Percentiles rank a stretch among this genome's conserved stretches.
phyloP scores from a whole-genome alignment of 2,888 invertebrate genomes.

The Limulus polyphemus region DNA sequence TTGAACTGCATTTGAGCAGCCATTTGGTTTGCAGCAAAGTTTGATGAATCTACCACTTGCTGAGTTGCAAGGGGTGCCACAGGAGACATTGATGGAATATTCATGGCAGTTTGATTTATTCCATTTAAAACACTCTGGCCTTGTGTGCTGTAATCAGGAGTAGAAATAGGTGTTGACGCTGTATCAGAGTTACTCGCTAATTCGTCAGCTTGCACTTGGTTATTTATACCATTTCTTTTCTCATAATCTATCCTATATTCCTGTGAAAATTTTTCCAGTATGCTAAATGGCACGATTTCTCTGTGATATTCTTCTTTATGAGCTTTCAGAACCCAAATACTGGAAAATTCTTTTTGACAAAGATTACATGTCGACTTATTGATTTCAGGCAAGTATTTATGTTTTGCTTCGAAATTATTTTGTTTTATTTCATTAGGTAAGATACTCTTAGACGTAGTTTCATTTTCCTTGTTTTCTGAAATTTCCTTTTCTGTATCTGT shows the following conservation, averaged over 20 bases:
- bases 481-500: background rate
- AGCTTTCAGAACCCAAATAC: constrained; percentile 88
- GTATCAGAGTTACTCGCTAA: constrained; percentile 16
- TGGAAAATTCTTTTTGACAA: constrained; percentile 87
- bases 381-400: constrained; percentile 49
- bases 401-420: background rate
- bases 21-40: constrained; percentile 55
- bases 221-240: constrained; percentile 39
- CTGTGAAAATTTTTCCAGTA: constrained; percentile 80
- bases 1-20: constrained; percentile 53
- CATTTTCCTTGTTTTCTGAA: constrained; percentile 7
- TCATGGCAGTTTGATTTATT: too few species aligned
- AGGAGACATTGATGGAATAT: constrained; percentile 5
- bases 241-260: constrained; percentile 79
- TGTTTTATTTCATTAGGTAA: too few species aligned
- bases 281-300: constrained; percentile 75
- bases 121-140: too few species aligned
- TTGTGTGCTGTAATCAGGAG: constrained; percentile 1
- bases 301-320: constrained; percentile 93
- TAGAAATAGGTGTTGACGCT: constrained; percentile 14
- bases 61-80: constrained; percentile 14
- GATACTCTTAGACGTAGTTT: too few species aligned
- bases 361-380: constrained; percentile 74
- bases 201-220: background rate
- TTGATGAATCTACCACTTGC: constrained; percentile 11